These are phyloP conservation scores for Fistularia commersonii DNA, from an alignment of 2,797 vertebrate genomes.

Conservation along the genomic window DNA sequence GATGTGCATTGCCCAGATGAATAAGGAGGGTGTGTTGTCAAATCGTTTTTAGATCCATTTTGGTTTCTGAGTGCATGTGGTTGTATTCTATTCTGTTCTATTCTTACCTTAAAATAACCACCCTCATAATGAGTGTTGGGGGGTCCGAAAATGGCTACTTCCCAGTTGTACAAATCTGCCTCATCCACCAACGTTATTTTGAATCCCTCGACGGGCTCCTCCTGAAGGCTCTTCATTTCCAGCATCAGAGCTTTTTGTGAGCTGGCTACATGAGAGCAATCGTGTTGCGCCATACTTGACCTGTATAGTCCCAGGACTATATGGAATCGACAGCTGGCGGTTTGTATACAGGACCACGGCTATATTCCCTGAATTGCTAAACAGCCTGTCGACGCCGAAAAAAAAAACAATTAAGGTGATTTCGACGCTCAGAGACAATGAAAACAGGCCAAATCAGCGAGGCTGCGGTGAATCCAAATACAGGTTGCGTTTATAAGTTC, in stretches of 20 bases:
- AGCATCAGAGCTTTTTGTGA: constrained; percentile 94
- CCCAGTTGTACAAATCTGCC: constrained; percentile 97
- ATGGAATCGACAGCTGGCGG: constrained; percentile 30
- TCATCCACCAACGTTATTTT: constrained; percentile 94
- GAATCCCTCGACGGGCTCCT: constrained; percentile 97
- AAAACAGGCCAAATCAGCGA: constrained; percentile 55
- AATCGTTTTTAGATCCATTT: too few species aligned
- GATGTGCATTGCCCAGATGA: too few species aligned
- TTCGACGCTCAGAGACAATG: constrained; percentile 39
- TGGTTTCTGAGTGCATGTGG: too few species aligned
- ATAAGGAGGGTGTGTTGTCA: too few species aligned
- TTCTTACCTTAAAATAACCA: constrained; percentile 93
- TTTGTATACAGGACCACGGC: constrained; percentile 37
- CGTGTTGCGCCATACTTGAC: constrained; percentile 81
- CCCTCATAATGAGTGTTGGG: constrained; percentile 96
- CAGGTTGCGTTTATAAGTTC: constrained; percentile 21
- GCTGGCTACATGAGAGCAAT: constrained; percentile 82
- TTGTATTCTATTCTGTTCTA: too few species aligned
- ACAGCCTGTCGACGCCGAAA: constrained; percentile 23
- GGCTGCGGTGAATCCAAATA: constrained; percentile 35
- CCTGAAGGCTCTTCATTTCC: constrained; percentile 96
- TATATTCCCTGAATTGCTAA: constrained; percentile 7
- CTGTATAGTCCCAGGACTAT: constrained; percentile 15
- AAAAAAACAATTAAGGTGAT: constrained; percentile 30
- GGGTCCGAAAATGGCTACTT: constrained; percentile 97